Evolutionary conservation across 2,888 invertebrate genomes (phyloP), one percentile per base, ranked within the genome.

Genomic region (Limulus polyphemus): DNA sequence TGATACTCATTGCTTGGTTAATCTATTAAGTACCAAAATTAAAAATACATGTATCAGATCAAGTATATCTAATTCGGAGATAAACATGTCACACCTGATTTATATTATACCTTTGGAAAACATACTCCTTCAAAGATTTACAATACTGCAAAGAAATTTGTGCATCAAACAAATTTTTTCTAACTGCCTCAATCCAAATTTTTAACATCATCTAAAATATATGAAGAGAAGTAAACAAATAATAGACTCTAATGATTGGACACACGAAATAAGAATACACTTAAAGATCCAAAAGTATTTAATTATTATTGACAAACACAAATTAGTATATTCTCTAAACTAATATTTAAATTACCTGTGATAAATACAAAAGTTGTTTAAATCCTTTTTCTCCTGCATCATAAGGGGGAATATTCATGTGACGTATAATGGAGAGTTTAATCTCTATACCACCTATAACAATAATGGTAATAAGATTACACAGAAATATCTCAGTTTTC

Each of bases 1-100:
- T 90, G 52, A 90, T 83, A 0, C 89, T 83, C 82, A 94, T 84
- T 0, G 95, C 94, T 80, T 98, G 97, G 66, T 79, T 77, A 56
- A 82, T 77, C 80, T 81, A 13, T 13, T 11, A 54, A 32, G 32
- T 32, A 32, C 32, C 32, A 32, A 32, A 32, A 32, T 32, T 32
- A 7, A 32, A 32, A 32, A 32, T 32, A 32, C 32, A 32, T 3
- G 3, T 32, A 32, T 32, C 32, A 1, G 32, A 32, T 32, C 32
- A 32, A 32, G 32, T 7, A 32, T 32, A 32, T 32, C 32, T 3
- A 32, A 32, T 32, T 32, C 5, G n/a, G 56, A 32, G 32, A 32
- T 32, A 1, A 32, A 32, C 32, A 32, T 32, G 7, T 32, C 32
- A 32, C 32, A 32, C 32, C 32, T 32, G 3, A 7, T 32, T 32